These are phyloP conservation scores for Eulithis testata DNA, from an alignment of 2,888 invertebrate genomes.

Conservation along the genomic window DNA sequence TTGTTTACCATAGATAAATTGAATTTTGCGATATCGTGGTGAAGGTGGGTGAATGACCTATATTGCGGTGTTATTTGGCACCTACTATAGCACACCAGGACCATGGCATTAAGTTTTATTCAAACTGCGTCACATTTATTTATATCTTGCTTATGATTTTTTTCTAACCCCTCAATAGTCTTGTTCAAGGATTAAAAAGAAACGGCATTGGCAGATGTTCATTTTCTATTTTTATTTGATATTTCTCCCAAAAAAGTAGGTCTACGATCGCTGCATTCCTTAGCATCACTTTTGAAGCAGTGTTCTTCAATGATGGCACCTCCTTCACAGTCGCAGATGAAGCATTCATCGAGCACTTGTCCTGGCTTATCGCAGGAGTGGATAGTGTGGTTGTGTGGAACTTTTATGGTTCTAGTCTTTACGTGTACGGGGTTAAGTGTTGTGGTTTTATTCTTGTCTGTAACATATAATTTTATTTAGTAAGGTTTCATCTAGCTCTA, in stretches of 20 bases:
- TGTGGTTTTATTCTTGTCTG: conserved; percentile 10
- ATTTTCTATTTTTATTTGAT: conserved; percentile 10
- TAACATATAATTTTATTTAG: neutral
- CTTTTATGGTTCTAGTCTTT: neutral
- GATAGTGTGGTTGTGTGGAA: conserved; percentile 54
- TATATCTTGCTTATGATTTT: neutral
- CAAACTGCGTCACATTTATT: neutral
- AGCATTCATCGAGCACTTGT: conserved; percentile 59
- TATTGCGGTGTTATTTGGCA: no score
- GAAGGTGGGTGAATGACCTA: no score
- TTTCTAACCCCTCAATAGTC: neutral
- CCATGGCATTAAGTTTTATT: no score
- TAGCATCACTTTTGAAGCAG: conserved; percentile 61
- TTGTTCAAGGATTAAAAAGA: neutral
- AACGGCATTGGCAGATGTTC: neutral
- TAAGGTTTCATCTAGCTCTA: no score
- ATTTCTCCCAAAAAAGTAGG: conserved; percentile 55
- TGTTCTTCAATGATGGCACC: conserved; percentile 60
- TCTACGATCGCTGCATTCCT: conserved; percentile 48
- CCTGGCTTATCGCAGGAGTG: conserved; percentile 57
- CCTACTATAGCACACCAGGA: no score
- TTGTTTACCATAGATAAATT: no score
- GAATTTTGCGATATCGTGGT: no score
- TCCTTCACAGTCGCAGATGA: conserved; percentile 64
- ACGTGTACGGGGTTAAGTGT: neutral